Conservation (phyloP, 2,113 vertebrate species). For the Clarias batrachus region DNA sequence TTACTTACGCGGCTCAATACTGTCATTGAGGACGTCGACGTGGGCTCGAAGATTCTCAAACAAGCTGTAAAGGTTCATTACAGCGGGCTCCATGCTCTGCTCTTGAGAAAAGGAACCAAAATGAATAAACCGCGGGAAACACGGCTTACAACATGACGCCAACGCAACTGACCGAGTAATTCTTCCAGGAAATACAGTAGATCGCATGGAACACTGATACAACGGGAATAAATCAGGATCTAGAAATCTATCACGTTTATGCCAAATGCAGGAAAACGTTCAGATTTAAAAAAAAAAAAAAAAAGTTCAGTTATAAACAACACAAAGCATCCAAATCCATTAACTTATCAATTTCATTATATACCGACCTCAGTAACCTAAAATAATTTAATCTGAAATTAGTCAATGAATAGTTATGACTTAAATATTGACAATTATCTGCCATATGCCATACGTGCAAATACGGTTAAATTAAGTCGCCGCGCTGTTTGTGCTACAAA, state of each 20-base stretch:
- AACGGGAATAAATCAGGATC: neutral
- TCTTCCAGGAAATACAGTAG: neutral
- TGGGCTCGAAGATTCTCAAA: constrained; percentile 81
- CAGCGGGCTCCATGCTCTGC: constrained; percentile 76
- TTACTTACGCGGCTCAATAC: constrained; percentile 86
- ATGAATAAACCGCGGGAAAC: neutral
- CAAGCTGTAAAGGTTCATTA: constrained; percentile 77
- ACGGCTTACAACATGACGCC: no score
- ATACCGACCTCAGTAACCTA: neutral
- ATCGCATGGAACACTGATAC: neutral
- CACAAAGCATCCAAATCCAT: neutral
- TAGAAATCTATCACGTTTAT: neutral
- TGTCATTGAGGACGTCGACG: constrained; percentile 83
- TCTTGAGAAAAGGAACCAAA: neutral
- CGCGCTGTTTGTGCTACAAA: neutral
- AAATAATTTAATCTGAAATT: neutral
- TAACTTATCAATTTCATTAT: neutral
- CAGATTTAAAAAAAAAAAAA: no score
- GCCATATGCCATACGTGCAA: neutral
- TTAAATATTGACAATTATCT: no score
- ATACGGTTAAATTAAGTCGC: neutral
- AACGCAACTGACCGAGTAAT: no score
- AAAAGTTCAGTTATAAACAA: neutral
- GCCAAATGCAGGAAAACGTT: neutral
- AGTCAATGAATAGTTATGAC: neutral